A percentile compares a stretch with the other conserved stretches of the same genome.
Conservation (phyloP, 1,140 invertebrate genomes). For the Drosophila prosaltans region DNA sequence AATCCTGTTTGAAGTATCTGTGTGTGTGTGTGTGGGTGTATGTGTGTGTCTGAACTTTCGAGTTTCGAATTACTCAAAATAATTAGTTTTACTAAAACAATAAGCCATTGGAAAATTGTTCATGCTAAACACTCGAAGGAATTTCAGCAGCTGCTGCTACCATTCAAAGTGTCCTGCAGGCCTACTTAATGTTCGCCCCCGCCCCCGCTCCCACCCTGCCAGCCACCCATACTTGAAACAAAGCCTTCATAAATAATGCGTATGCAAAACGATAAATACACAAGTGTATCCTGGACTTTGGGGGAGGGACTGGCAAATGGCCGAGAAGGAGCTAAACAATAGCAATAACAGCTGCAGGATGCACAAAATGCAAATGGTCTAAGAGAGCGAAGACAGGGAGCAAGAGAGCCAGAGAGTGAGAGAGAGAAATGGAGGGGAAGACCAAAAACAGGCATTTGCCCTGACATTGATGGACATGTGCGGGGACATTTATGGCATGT, state of each 20-base stretch:
- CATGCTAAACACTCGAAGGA: slow-evolving; percentile 66
- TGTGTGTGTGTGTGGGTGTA: background rate
- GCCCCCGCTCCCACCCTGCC: slow-evolving; percentile 20
- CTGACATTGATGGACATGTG: slow-evolving; percentile 66
- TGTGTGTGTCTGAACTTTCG: slow-evolving; percentile 9
- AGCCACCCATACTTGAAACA: slow-evolving; percentile 13
- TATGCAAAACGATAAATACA: slow-evolving; percentile 75
- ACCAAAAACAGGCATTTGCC: slow-evolving; percentile 7
- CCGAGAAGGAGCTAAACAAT: slow-evolving; percentile 38
- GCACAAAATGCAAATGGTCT: slow-evolving; percentile 61
- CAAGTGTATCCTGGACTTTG: slow-evolving; percentile 43
- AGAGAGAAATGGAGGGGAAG: background rate
- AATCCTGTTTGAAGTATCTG: background rate
- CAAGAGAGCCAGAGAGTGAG: background rate
- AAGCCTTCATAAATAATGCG: slow-evolving; percentile 70
- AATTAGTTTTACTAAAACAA: slow-evolving; percentile 78
- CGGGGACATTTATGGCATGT: slow-evolving; percentile 60
- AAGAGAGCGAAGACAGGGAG: background rate
- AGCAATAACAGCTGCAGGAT: slow-evolving; percentile 17
- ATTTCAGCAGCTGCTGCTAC: slow-evolving; percentile 59
- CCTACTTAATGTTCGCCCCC: slow-evolving; percentile 51
- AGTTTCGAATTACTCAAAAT: slow-evolving; percentile 77
- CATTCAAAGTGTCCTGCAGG: slow-evolving; percentile 28
- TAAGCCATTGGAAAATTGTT: slow-evolving; percentile 59
- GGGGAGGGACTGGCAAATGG: slow-evolving; percentile 49